Evolutionary conservation across 1,140 invertebrate species (phyloP), one percentile per base, ranked within the genome.

Genomic region (Patella vulgata): DNA sequence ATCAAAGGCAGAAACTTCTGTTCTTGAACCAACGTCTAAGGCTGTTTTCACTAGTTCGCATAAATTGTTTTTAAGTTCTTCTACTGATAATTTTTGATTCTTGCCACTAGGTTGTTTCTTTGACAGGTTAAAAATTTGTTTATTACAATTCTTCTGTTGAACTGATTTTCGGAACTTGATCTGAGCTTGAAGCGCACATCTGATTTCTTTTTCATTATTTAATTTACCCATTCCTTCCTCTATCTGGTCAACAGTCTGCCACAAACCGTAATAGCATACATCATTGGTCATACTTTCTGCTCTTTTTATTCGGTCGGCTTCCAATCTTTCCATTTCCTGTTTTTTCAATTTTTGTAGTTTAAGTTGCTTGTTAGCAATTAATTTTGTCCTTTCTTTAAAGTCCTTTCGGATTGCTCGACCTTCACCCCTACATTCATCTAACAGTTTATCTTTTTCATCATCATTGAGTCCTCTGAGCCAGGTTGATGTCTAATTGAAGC

Each of bases 81-180:
- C 11, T 23, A 2, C n/a, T 12, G 33, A 19, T 33, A 31, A 39
- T 17, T 14, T 19, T 56, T 17, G 19, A 40, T 56, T 56, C 11
- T 56, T 36, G 12, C 23, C 11, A 33, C n/a, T n/a, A n/a, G n/a
- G n/a, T n/a, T n/a, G n/a, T n/a, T n/a, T n/a, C n/a, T n/a, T n/a
- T n/a, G n/a, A n/a, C n/a, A n/a, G n/a, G n/a, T n/a, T n/a, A n/a
- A n/a, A n/a, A n/a, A n/a, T n/a, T 40, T 40, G 54, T 56, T 12
- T 19, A 21, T 5, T 25, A 1, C 19, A 42, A 56, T 5, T 23
- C n/a, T 60, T 33, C 33, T 68, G 60, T 21, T 42, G 27, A 9
- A 68, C 62, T 27, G 14, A 43, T 39, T 68, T 53, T 46, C 66
- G 25, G 36, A 63, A 68, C 12, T 36, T 3, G 1, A 68, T 23